These are phyloP conservation scores for Takifugu ocellatus DNA, from an alignment of 2,797 vertebrate genomes.

Conservation along the genomic window DNA sequence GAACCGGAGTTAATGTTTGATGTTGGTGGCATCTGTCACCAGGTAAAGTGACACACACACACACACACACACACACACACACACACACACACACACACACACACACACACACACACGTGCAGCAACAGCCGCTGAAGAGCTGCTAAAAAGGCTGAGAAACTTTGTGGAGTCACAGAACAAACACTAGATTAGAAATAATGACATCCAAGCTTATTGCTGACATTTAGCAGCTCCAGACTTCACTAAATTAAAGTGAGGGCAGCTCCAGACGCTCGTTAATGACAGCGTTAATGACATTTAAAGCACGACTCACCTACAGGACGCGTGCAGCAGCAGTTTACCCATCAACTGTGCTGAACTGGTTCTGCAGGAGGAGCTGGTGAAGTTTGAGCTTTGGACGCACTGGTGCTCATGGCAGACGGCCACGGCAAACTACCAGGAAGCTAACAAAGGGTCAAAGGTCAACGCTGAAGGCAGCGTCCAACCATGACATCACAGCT, in stretches of 20 bases:
- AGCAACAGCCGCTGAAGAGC: too few species aligned
- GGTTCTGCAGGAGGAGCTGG: background rate
- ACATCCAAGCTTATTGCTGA: constrained; percentile 6
- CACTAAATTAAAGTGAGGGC: background rate
- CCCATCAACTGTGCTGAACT: constrained; percentile 4
- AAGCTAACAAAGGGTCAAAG: constrained; percentile 49
- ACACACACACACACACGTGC: too few species aligned
- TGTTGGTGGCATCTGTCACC: too few species aligned
- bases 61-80: too few species aligned
- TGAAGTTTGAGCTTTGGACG: constrained; percentile 67
- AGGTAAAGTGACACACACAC: too few species aligned
- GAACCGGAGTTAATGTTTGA: too few species aligned
- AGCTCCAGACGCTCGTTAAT: too few species aligned
- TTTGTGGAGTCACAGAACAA: background rate
- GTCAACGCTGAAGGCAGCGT: constrained; percentile 16
- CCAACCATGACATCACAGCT: constrained; percentile 7
- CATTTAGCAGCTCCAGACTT: constrained; percentile 13
- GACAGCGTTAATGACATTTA: too few species aligned
- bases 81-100: too few species aligned
- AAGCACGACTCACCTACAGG: too few species aligned
- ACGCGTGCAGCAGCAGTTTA: background rate
- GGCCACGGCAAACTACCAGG: constrained; percentile 57
- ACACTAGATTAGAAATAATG: background rate
- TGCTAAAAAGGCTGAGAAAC: too few species aligned
- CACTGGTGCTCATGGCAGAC: constrained; percentile 48